These are phyloP conservation scores for Anoncus sp. DNA, from an alignment of 2,888 invertebrate genomes.

Conservation along the genomic window DNA sequence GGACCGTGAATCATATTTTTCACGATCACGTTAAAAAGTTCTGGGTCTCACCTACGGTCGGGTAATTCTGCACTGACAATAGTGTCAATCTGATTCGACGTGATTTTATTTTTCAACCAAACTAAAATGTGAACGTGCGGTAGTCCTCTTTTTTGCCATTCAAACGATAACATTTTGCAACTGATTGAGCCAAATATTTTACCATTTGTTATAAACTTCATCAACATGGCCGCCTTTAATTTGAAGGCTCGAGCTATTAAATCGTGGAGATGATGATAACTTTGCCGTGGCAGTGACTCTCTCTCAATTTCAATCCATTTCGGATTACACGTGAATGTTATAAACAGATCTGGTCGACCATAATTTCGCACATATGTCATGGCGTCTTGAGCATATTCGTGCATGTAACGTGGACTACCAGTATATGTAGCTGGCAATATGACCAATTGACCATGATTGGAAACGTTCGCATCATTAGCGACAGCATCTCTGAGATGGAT, in stretches of 20 bases:
- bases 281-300: no score
- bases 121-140: slow-evolving; percentile 75
- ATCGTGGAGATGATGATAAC: no score
- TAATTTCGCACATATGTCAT: slow-evolving; percentile 2
- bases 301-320: no score
- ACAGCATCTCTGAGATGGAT: slow-evolving; percentile 70
- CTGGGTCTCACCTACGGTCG: slow-evolving; percentile 67
- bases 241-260: no score
- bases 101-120: slow-evolving; percentile 65
- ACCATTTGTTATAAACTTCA: no score
- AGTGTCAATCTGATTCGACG: slow-evolving; percentile 60
- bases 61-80: slow-evolving; percentile 67
- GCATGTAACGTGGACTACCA: neutral
- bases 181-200: no score
- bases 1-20: slow-evolving; percentile 78
- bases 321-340: slow-evolving; percentile 19
- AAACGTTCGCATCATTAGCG: neutral
- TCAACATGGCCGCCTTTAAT: no score
- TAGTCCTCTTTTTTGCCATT: slow-evolving; percentile 51
- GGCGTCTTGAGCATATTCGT: neutral
- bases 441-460: neutral
- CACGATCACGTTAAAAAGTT: slow-evolving; percentile 71
- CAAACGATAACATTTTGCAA: no score
- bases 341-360: slow-evolving; percentile 20
- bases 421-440: neutral